Evolutionary conservation across 2,113 vertebrate genomes (phyloP).

Genomic region (Callithrix jacchus): DNA sequence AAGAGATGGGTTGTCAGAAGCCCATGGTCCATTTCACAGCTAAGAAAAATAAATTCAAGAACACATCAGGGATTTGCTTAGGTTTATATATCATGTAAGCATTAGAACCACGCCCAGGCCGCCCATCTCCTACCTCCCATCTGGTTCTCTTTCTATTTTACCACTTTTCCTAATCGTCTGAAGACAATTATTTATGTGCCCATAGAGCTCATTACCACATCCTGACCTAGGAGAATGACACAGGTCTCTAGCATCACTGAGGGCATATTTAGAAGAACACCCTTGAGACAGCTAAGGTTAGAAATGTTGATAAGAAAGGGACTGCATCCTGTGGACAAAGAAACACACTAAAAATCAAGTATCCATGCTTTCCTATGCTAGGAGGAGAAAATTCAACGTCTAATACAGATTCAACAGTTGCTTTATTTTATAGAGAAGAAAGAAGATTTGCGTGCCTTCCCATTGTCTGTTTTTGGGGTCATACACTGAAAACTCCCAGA

Average conservation of each 20-base stretch:
- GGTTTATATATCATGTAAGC: not conserved
- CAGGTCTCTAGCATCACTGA: not conserved
- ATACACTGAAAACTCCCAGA: not conserved
- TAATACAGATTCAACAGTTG: not conserved
- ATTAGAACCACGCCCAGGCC: not conserved
- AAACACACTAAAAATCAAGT: not conserved
- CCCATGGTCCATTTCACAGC: not conserved
- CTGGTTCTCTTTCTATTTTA: not conserved
- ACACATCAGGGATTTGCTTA: not conserved
- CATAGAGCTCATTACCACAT: not conserved
- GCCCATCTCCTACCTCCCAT: accelerated
- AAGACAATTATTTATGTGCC: not conserved
- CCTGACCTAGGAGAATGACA: not conserved
- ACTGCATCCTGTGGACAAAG: not conserved
- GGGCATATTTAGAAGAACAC: not conserved
- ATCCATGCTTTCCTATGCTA: not conserved
- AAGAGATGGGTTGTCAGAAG: not conserved
- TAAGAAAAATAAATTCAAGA: not conserved
- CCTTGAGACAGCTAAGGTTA: not conserved
- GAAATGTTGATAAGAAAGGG: not conserved
- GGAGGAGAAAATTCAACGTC: not conserved
- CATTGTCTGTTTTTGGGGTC: not conserved
- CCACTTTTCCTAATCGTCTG: not conserved
- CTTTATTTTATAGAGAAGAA: not conserved
- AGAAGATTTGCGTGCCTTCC: not conserved